These are phyloP conservation scores for Sebastes diploproa DNA, from an alignment of 2,797 vertebrate species.

Conservation along the genomic window DNA sequence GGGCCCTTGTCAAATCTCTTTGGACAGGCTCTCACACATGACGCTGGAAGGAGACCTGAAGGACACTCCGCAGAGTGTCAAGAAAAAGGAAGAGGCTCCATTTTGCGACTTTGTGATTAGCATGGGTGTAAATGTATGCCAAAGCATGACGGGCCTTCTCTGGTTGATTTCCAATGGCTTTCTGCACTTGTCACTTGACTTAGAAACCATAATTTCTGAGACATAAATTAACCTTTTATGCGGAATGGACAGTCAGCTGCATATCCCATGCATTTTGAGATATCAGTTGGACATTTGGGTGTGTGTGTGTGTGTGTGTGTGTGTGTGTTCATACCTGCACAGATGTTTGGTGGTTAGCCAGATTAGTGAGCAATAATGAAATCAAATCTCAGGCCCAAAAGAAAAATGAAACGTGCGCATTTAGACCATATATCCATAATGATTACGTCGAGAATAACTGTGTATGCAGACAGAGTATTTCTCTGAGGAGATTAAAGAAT, in stretches of 20 bases:
- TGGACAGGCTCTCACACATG: slow-evolving; percentile 78
- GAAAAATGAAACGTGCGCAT: slow-evolving; percentile 61
- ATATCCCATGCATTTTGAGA: neutral
- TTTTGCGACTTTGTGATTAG: slow-evolving; percentile 63
- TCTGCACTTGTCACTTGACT: slow-evolving; percentile 10
- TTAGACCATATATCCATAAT: slow-evolving; percentile 64
- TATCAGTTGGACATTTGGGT: neutral
- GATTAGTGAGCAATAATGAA: slow-evolving; percentile 67
- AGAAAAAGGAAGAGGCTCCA: slow-evolving; percentile 54
- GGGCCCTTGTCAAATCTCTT: slow-evolving; percentile 83
- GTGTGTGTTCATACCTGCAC: slow-evolving; percentile 15
- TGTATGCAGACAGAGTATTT: slow-evolving; percentile 66
- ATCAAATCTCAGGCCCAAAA: slow-evolving; percentile 58
- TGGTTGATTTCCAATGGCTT: slow-evolving; percentile 26
- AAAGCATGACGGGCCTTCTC: slow-evolving; percentile 28
- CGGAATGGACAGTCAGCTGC: slow-evolving; percentile 20
- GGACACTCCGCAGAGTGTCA: slow-evolving; percentile 65
- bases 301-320: neutral
- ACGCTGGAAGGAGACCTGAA: slow-evolving; percentile 76
- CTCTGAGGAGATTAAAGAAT: slow-evolving; percentile 81
- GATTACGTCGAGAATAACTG: slow-evolving; percentile 67
- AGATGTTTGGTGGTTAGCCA: slow-evolving; percentile 65
- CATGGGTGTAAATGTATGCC: slow-evolving; percentile 34
- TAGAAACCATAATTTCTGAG: slow-evolving; percentile 3
- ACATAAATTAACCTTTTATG: slow-evolving; percentile 15